phyloP scores from a whole-genome alignment of 1,140 invertebrate species.

The Lucilia cuprina region DNA sequence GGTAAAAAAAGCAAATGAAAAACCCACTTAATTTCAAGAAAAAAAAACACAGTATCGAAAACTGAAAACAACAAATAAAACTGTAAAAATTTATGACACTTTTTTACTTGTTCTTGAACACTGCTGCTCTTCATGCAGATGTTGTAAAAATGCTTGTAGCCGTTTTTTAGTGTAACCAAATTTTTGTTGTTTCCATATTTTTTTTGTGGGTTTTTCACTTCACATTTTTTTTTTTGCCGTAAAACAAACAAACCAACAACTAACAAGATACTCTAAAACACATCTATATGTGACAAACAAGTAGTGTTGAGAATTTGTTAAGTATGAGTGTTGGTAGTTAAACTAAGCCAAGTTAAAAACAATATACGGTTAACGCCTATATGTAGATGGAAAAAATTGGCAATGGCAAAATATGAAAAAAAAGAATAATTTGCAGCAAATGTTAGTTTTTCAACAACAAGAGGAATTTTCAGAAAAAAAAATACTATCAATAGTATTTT shows the following conservation, averaged over 20 bases:
- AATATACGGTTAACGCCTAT: not conserved
- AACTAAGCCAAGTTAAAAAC: not conserved
- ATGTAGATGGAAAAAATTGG: not conserved
- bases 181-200: not conserved
- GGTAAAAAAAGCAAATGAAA: not conserved
- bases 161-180: not conserved
- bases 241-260: not conserved
- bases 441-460: not conserved
- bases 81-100: not conserved
- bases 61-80: not conserved
- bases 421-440: not conserved
- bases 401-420: not conserved
- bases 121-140: not conserved
- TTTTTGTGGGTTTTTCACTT: not conserved
- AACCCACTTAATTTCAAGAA: not conserved
- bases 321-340: not conserved
- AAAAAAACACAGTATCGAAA: not conserved
- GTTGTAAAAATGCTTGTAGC: not conserved
- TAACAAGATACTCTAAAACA: not conserved
- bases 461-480: too few species aligned
- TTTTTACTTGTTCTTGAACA: not conserved
- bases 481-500: too few species aligned
- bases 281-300: not conserved
- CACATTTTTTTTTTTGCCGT: not conserved
- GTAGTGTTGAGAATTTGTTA: not conserved